Conservation (phyloP, 2,113 vertebrate genomes). For the Tyrannus savana region DNA sequence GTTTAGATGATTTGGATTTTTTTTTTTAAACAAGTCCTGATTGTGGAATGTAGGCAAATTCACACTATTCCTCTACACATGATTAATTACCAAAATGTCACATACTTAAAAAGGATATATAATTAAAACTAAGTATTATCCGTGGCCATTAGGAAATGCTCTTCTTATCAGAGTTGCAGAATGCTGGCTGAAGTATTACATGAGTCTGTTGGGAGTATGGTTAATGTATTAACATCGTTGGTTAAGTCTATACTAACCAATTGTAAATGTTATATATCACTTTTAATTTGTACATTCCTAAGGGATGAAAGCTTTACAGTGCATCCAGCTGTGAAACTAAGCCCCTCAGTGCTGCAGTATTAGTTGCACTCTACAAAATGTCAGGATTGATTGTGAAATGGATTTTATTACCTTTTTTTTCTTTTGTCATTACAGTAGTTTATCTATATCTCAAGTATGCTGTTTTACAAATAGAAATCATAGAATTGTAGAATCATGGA, state of each 20-base stretch:
- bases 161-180: background rate
- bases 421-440: background rate
- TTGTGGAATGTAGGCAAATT: background rate
- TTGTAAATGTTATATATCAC: slow-evolving; percentile 19
- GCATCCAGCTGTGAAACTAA: background rate
- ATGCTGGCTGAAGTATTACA: background rate
- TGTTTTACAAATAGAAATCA: background rate
- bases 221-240: slow-evolving; percentile 28
- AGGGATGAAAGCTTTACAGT: slow-evolving; percentile 16
- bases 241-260: slow-evolving; percentile 19
- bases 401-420: background rate
- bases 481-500: background rate
- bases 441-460: background rate
- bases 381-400: background rate
- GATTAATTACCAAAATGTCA: slow-evolving; percentile 11
- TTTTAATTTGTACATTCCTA: slow-evolving; percentile 48
- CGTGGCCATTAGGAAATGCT: background rate
- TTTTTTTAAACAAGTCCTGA: background rate
- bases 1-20: background rate
- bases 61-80: background rate
- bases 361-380: background rate
- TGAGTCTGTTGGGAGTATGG: slow-evolving; percentile 1
- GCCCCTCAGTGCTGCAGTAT: background rate
- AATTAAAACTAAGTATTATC: slow-evolving; percentile 29
- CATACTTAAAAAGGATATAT: background rate